These are phyloP conservation scores for Catostylus mosaicus DNA, from an alignment of 30 jellyfish, hydroid and myxozoan species.

Conservation along the genomic window DNA sequence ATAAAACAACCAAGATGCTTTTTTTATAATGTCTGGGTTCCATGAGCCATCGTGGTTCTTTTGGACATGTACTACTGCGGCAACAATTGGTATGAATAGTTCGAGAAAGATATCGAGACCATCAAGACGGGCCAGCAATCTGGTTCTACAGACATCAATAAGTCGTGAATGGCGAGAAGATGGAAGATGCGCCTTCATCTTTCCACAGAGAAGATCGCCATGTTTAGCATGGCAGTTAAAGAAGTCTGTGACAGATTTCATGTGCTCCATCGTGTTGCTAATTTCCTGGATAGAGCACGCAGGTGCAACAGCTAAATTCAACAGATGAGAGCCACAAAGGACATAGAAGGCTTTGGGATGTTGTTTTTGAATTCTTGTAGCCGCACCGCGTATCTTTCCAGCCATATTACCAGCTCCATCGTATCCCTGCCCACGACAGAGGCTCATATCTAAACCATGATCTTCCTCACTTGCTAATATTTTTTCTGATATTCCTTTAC, in stretches of 20 bases:
- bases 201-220: not conserved
- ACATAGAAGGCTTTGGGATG: conserved; percentile 58
- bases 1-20: conserved; percentile 38
- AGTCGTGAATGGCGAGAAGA: not conserved
- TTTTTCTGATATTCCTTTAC: conserved; percentile 21
- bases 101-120: conserved; percentile 63
- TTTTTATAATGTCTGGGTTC: too few species aligned
- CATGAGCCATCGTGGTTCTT: conserved; percentile 26
- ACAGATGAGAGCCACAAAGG: conserved; percentile 49
- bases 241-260: conserved; percentile 10
- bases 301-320: conserved; percentile 41
- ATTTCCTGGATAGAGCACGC: conserved; percentile 49
- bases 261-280: conserved; percentile 57
- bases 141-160: conserved; percentile 22
- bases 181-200: not conserved
- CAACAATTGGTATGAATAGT: conserved; percentile 13
- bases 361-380: conserved; percentile 9
- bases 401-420: conserved; percentile 44
- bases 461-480: not conserved
- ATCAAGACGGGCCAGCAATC: conserved; percentile 17
- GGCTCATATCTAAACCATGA: conserved; percentile 20
- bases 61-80: conserved; percentile 46
- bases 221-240: not conserved
- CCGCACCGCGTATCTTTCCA: conserved; percentile 57
- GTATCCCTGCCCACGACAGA: conserved; percentile 16